Evolutionary conservation across 2,888 invertebrate species (phyloP).

Genomic region (Agrilus mali): DNA sequence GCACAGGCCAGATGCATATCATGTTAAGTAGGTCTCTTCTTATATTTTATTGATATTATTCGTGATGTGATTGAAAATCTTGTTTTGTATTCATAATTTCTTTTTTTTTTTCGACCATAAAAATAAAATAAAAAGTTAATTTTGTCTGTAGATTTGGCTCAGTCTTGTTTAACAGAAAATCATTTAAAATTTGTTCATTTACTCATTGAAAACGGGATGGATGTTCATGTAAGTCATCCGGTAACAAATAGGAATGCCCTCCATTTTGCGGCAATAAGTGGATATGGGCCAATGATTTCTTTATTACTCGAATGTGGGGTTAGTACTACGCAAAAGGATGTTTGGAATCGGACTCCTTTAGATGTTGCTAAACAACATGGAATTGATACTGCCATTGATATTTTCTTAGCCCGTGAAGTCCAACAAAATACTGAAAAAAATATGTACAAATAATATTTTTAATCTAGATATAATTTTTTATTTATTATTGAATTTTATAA

Average conservation of each 20-base stretch:
- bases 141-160: slow-evolving; percentile 18
- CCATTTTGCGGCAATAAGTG: slow-evolving; percentile 40
- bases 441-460: too few species aligned
- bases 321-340: slow-evolving; percentile 27
- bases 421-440: too few species aligned
- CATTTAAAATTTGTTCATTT: slow-evolving; percentile 32
- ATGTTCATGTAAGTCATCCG: slow-evolving; percentile 30
- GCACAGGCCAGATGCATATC: neutral
- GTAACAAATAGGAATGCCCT: slow-evolving; percentile 37
- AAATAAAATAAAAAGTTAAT: slow-evolving; percentile 3
- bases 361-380: slow-evolving; percentile 27
- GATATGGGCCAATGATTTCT: slow-evolving; percentile 31
- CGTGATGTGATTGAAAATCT: too few species aligned
- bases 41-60: neutral
- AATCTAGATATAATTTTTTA: too few species aligned
- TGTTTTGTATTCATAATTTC: too few species aligned
- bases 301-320: slow-evolving; percentile 33
- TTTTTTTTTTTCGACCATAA: too few species aligned
- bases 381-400: slow-evolving; percentile 6
- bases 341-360: slow-evolving; percentile 32
- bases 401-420: neutral
- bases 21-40: slow-evolving; percentile 3
- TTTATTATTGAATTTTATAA: too few species aligned
- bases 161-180: slow-evolving; percentile 26
- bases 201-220: slow-evolving; percentile 30